Conservation (phyloP, 1,140 invertebrate genomes). For the Drosophila ogumai region DNA sequence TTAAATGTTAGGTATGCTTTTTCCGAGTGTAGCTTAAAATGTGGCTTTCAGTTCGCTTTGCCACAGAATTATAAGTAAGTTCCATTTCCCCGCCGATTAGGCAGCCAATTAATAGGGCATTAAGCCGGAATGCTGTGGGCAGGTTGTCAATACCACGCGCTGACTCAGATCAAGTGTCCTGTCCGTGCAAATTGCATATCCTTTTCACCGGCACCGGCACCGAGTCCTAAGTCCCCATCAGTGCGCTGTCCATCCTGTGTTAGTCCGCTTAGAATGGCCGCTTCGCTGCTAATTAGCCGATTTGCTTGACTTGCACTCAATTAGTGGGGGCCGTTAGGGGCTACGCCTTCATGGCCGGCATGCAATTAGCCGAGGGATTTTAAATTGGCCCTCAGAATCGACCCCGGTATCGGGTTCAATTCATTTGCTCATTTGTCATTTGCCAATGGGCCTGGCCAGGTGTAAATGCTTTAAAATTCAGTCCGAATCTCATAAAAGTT, state of each 20-base stretch:
- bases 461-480: constrained; percentile 68
- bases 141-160: constrained; percentile 31
- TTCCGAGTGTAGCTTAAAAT: not conserved
- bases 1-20: not conserved
- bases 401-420: constrained; percentile 22
- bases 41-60: not conserved
- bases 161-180: constrained; percentile 50
- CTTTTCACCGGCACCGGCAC: constrained; percentile 37
- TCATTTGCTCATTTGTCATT: constrained; percentile 54
- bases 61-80: constrained; percentile 1
- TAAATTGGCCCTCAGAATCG: constrained; percentile 22
- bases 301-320: constrained; percentile 72
- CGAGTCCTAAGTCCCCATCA: not conserved
- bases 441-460: constrained; percentile 29
- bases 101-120: constrained; percentile 69
- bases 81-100: constrained; percentile 2
- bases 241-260: constrained; percentile 10
- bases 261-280: constrained; percentile 53
- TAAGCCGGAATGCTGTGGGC: constrained; percentile 30
- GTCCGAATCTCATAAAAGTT: constrained; percentile 58
- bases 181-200: constrained; percentile 66
- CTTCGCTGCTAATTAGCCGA: constrained; percentile 60
- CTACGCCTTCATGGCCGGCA: constrained; percentile 28
- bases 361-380: constrained; percentile 62
- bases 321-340: constrained; percentile 41